Evolutionary conservation across 2,113 vertebrate genomes (phyloP), one percentile per base, ranked within the genome.

Genomic region (Climacteris rufus): DNA sequence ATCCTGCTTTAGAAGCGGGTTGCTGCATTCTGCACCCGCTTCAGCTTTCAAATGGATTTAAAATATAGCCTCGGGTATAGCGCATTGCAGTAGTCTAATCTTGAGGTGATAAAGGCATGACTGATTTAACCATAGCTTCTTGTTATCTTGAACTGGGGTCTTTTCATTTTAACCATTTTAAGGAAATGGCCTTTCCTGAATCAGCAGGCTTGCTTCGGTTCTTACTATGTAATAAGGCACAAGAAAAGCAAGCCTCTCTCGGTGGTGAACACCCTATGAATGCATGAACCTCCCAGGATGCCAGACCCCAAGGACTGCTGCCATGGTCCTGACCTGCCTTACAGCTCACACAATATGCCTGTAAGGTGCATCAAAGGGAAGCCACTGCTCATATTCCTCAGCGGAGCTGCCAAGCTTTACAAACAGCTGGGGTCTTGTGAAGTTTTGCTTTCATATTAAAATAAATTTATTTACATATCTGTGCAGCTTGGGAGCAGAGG

Each of bases 21-120:
- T 95, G 86, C 91, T 0, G 53, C 89, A 82, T 96, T 91, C 83
- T 91, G 89, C 83, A 89, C 95, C 94, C 81, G 94, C 83, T 95
- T 96, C 94, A 93, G 87, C 88, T 96, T 97, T 97, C 93, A 92
- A 95, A 97, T 96, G 92, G 96, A 96, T 97, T 96, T 96, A 94
- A 96, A 96, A 96, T 75, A 93, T 97, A 96, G 96, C 96, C 96
- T 95, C 94, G 96, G 96, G 96, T 96, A 35, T 28, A 94, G 90
- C 40, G 10, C 90, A 94, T 84, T 97, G 96, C 96, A 93, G 93
- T 90, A 94, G 88, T 92, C 93, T 96, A 95, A 96, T 96, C 94
- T 96, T 93, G 76, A 97, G 94, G 96, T 96, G 96, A 96, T 96
- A 97, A 97, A 96, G 93, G 96, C 94, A 94, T 96, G 92, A 96